phyloP scores from a whole-genome alignment of 1,140 invertebrate species.

The Aphis gossypii region DNA sequence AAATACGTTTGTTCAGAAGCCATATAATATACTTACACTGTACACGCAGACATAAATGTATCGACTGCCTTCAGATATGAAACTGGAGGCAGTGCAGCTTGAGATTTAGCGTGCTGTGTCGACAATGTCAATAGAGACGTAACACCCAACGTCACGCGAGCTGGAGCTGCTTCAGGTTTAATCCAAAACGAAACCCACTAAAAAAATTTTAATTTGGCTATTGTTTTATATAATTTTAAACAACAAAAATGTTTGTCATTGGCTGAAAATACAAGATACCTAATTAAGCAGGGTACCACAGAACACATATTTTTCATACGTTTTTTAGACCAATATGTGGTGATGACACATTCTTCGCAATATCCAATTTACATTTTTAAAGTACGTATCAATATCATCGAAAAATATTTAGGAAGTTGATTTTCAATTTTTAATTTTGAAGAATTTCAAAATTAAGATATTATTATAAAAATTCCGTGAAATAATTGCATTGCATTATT shows the following conservation, averaged over 20 bases:
- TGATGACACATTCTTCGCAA: too few relatives aligned
- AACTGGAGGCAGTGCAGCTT: conserved; percentile 85
- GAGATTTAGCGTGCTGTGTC: conserved; percentile 90
- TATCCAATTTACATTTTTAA: too few relatives aligned
- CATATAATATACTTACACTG: conserved; percentile 69
- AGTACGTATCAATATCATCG: too few relatives aligned
- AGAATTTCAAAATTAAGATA: too few relatives aligned
- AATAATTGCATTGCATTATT: too few relatives aligned
- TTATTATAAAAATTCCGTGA: too few relatives aligned
- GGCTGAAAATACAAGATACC: not conserved
- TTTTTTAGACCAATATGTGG: too few relatives aligned
- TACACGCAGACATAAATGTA: conserved; percentile 90
- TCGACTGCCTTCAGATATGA: conserved; percentile 91
- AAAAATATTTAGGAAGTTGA: too few relatives aligned
- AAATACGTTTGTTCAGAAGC: not conserved
- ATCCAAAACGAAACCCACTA: conserved; percentile 93
- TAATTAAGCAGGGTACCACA: too few relatives aligned
- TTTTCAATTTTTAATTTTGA: too few relatives aligned
- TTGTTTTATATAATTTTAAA: not conserved
- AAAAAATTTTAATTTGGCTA: not conserved
- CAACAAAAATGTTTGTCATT: not conserved
- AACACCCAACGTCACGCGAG: conserved; percentile 87
- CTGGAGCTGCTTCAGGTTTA: conserved; percentile 86
- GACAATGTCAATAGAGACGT: conserved; percentile 88
- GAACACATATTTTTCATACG: too few relatives aligned